Evolutionary conservation across 2,888 invertebrate genomes (phyloP), one percentile per base, ranked within the genome.

Genomic region (Parapristionchus giblindavisi): DNA sequence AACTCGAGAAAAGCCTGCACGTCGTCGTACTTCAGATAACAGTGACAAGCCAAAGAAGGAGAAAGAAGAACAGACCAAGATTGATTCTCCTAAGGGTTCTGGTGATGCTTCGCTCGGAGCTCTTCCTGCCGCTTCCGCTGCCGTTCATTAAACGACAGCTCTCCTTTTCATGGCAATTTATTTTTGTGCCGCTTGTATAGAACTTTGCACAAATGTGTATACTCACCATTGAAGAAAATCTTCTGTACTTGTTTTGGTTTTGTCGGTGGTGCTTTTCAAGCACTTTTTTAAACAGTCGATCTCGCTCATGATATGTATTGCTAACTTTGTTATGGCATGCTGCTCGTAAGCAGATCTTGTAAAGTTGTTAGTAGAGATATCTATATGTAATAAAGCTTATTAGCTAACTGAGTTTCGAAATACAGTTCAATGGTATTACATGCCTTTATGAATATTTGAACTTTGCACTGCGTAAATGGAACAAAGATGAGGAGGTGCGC

Each of bases 31-130:
- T 4, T 54, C 70, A 8, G 24, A 6, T 60, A 34, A 34, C 29
- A 52, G 54, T 17, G 54, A 70, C 24, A 48, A 70, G 54, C 27
- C 24, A 21, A 66, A 66, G 66, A 66, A 66, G 24, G 63, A 32
- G 34, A 63, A 63, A 29, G 4, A 14, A 14, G 40, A 24, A 40
- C 36, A 70, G 38, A 70, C 70, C 6, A 70, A 70, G 70, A 36
- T 54, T 8, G 34, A 24, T 14, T 70, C 70, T 27, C 70, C 70
- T 21, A 70, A 70, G 54, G 70, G 54, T 54, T 70, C 54, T 29
- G 70, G 70, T n/a, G 70, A 70, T 27, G 70, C 70, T 8, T 29
- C 70, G 17, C 70, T 70, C 36, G 70, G 54, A 24, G 70, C 70
- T 17, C 11, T 38, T 14, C 24, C 34, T 21, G 54, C 70, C 17